Evolutionary conservation across 2,797 vertebrate species (phyloP), one percentile per base, ranked within the genome.

Genomic region (Hyperoplus immaculatus): DNA sequence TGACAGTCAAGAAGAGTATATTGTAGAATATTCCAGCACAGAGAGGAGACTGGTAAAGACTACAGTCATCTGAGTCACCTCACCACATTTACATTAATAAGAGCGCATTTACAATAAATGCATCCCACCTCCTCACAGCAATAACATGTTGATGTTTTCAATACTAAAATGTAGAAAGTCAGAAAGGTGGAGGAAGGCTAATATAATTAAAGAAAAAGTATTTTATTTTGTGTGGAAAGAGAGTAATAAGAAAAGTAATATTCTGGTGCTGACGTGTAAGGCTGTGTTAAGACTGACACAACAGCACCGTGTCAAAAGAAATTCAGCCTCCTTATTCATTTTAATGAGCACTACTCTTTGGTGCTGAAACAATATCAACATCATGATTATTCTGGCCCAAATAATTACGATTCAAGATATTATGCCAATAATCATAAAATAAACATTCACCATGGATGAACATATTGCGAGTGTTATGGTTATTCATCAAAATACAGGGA

Each of bases 21-120:
- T 2, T 54, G 3, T 49, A 63, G 36, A 38, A 38, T 54, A 63
- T 61, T 63, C 10, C 38, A 16, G 15, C 72, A 69, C 12, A 51
- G n/a, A 50, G 16, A 66, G 70, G 56, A 58, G 50, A 56, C 29
- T 21, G 12, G 72, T 75, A 69, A 78, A 53, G 46, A 36, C 39
- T 60, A 82, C 85, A 90, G 63, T 72, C 61, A 16, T 75, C 66
- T 82, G 79, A 85, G 71, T 84, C 80, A 83, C 58, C 58, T 84
- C 80, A 83, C 58, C 58, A 10, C 47, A 57, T 85, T 76, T 77
- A 80, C 70, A 76, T 86, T 73, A 75, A 68, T 51, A 42, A 13
- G 62, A 43, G 72, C 41, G 21, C 39, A 67, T 75, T 50, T 39
- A 74, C 46, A 87, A 45, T 69, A 61, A 78, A 83, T 29, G 39